These are phyloP conservation scores for Pterostichus madidus DNA, from an alignment of 2,888 invertebrate species.

Conservation along the genomic window DNA sequence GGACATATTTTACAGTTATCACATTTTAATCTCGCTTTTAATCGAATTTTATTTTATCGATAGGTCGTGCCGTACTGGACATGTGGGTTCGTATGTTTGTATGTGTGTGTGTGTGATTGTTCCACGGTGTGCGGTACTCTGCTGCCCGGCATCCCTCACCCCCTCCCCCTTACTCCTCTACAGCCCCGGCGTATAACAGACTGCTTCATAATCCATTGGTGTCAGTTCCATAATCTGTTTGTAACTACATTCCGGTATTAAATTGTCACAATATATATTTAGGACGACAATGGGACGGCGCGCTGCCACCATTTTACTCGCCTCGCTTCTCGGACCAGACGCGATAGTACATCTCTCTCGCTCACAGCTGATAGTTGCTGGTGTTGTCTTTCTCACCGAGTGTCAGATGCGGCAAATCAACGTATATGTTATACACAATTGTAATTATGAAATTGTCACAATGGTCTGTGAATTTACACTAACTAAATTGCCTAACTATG, in stretches of 20 bases:
- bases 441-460: conserved; percentile 49
- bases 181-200: conserved; percentile 68
- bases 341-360: background rate
- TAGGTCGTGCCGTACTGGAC: conserved; percentile 28
- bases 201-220: conserved; percentile 71
- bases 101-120: conserved; percentile 20
- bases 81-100: background rate
- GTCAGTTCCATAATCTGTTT: conserved; percentile 73
- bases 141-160: background rate
- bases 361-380: background rate
- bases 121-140: conserved; percentile 24
- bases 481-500: conserved; percentile 11
- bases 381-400: conserved; percentile 16
- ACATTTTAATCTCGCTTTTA: conserved; percentile 50
- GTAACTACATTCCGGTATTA: conserved; percentile 72
- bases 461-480: conserved; percentile 20
- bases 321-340: conserved; percentile 28
- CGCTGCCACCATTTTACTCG: conserved; percentile 49
- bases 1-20: conserved; percentile 54
- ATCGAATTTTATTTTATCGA: conserved; percentile 55
- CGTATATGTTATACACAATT: conserved; percentile 44
- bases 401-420: conserved; percentile 53
- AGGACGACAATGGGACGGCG: conserved; percentile 61
- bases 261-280: conserved; percentile 72
- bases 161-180: background rate